Evolutionary conservation across 1,140 invertebrate genomes (phyloP).

Genomic region (Papilio xuthus): DNA sequence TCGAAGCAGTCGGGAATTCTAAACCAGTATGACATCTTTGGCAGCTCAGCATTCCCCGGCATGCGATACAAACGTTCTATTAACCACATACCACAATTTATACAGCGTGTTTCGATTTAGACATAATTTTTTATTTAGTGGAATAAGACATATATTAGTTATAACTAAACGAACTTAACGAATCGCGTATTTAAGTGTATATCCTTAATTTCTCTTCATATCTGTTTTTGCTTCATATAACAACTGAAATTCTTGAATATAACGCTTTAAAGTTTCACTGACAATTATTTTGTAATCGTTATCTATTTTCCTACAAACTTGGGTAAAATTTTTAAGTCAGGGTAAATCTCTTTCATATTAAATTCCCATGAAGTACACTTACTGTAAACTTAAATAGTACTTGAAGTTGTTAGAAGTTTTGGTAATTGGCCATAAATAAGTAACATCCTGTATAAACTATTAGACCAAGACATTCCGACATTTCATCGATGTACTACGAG

Average conservation of each 20-base stretch:
- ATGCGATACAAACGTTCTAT: constrained; percentile 32
- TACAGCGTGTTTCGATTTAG: constrained; percentile 23
- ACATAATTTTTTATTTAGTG: not conserved
- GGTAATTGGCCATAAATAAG: not conserved
- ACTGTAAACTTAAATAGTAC: no score
- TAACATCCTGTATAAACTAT: constrained; percentile 11
- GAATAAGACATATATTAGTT: not conserved
- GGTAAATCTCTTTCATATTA: no score
- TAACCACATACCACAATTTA: constrained; percentile 6
- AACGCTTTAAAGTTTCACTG: no score
- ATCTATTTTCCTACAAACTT: no score
- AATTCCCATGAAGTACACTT: no score
- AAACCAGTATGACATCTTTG: constrained; percentile 34
- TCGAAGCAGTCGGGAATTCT: constrained; percentile 31
- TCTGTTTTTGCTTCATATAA: no score
- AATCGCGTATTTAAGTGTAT: no score
- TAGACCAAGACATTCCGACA: constrained; percentile 27
- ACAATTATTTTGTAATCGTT: no score
- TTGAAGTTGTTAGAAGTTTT: not conserved
- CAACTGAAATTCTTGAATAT: no score
- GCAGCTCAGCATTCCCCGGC: constrained; percentile 28
- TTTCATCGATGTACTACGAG: constrained; percentile 33
- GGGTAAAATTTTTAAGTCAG: no score
- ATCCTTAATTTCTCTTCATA: no score
- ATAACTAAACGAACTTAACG: no score